phyloP scores from a whole-genome alignment of 2,888 invertebrate genomes.

The Polydrusus tereticollis region DNA sequence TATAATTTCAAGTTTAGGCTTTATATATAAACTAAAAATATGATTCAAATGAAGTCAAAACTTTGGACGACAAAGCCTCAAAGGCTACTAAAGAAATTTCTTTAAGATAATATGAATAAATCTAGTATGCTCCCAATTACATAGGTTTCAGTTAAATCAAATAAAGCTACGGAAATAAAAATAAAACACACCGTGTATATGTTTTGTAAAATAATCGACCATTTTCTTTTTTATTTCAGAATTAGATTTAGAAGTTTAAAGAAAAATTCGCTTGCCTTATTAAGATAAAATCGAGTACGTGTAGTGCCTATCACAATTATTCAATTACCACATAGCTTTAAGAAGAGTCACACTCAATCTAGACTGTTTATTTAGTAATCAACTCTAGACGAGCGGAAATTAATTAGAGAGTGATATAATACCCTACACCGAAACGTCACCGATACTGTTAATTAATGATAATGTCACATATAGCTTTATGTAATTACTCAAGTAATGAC shows the following conservation, averaged over 20 bases:
- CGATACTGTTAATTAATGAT: constrained; percentile 55
- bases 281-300: constrained; percentile 52
- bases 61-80: no score
- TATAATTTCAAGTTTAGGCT: no score
- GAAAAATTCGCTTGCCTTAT: constrained; percentile 41
- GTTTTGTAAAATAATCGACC: no score
- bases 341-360: constrained; percentile 31
- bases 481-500: constrained; percentile 73
- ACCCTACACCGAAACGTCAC: constrained; percentile 5
- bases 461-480: constrained; percentile 83
- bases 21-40: no score
- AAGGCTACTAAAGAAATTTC: no score
- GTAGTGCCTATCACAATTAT: constrained; percentile 56
- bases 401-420: constrained; percentile 12
- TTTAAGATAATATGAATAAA: no score
- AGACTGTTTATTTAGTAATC: constrained; percentile 16
- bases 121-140: no score
- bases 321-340: constrained; percentile 42
- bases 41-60: no score
- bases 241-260: constrained; percentile 14
- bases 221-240: constrained; percentile 22
- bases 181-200: no score
- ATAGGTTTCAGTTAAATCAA: no score
- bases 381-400: constrained; percentile 1
- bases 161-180: no score